Conservation (phyloP, 2,113 vertebrate genomes). For the Kryptolebias marmoratus region DNA sequence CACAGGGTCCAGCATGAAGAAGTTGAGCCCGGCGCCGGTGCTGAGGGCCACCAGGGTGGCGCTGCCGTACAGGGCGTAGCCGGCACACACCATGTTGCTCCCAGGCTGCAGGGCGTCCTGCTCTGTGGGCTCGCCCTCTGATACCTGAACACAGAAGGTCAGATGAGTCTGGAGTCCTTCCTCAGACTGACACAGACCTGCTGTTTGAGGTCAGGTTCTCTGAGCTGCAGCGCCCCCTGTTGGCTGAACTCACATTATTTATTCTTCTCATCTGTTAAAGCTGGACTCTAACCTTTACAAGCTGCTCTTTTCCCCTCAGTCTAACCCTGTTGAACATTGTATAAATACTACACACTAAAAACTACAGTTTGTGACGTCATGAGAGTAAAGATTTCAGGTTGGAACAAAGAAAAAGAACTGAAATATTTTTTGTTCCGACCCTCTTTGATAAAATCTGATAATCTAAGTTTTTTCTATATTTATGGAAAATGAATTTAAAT, state of each 20-base stretch:
- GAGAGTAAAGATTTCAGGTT: too few species aligned
- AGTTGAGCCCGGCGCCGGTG: constrained; percentile 92
- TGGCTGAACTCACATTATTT: not conserved
- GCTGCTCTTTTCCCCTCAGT: too few species aligned
- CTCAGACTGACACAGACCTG: not conserved
- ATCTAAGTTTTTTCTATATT: too few species aligned
- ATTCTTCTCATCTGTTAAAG: too few species aligned
- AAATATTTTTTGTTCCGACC: too few species aligned
- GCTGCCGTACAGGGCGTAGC: constrained; percentile 95
- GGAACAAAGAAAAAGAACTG: too few species aligned
- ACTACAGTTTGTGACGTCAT: not conserved
- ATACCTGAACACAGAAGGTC: constrained; percentile 40
- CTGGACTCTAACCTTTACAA: too few species aligned
- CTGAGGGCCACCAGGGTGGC: constrained; percentile 93
- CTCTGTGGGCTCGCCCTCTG: constrained; percentile 85
- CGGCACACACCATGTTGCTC: constrained; percentile 89
- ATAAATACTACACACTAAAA: too few species aligned
- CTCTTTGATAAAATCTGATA: too few species aligned
- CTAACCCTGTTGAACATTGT: too few species aligned
- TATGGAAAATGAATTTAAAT: too few species aligned
- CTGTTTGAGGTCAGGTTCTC: not conserved
- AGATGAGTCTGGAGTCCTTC: not conserved
- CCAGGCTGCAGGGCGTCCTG: constrained; percentile 91
- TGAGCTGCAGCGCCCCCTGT: constrained; percentile 15
- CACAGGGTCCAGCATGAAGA: constrained; percentile 97